Base-by-base conservation (phyloP, 1,140 invertebrate species). In the Himalopsyche phryganea region DNA sequence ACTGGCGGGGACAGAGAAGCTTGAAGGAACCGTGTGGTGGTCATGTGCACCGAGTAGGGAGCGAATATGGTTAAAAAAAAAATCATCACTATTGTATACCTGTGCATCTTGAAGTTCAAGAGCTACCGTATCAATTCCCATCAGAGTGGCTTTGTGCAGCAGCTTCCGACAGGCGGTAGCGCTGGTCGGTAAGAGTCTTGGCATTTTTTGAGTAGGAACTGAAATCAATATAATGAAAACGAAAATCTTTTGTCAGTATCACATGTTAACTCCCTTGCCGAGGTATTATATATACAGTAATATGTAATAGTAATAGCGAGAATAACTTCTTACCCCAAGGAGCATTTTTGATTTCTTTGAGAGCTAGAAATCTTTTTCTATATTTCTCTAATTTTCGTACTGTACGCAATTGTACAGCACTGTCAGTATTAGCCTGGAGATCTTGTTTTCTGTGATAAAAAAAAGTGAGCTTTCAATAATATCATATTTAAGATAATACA, bases 171-270 rank as follows among this genome's bases (percentile, higher is more conserved):
- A 90, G 1, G 92, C 92, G 0, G 90, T 91, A 1, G 94, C 91
- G 65, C 91, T 94, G 1, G 92, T 96, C 20, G 91, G 93, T 40
- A 98, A 71, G 60, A 94, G 75, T 19, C 94, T 80, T 0, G 93
- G 91, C 87, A 96, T 91, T 76, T 97, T 97, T 71, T 96, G 92
- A 3, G 92, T 94, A 7, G 92, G 92, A 6, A 94, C 91, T 92
- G 66, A 19, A 70, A 23, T n/a, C 54, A 17, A 60, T 49, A 49
- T 11, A 45, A 45, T 4, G 6, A 15, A 5, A 5, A 45, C 5
- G 7, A 15, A 17, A 6, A 2, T 11, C 3, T 5, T 4, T 11
- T 5, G 4, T 6, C 38, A 40, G 3, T 11, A 40, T 40, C 4
- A 11, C n/a, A 6, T 35, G 33, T 6, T n/a, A 35, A n/a, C n/a